Conservation (phyloP, 2,797 vertebrate genomes). For the Melanogrammus aeglefinus region DNA sequence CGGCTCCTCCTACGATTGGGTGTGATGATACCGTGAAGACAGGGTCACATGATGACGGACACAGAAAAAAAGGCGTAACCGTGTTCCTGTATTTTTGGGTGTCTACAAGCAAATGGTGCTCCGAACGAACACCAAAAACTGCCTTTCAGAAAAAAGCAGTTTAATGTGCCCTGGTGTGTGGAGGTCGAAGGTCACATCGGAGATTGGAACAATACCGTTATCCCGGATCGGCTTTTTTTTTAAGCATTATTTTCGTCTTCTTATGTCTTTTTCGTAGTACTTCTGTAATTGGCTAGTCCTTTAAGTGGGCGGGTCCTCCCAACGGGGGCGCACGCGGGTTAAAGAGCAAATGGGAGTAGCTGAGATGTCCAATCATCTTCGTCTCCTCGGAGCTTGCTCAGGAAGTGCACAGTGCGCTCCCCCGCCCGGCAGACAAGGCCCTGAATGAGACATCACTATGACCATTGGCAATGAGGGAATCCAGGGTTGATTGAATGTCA, state of each 20-base stretch:
- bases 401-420: constrained; percentile 19
- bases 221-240: background rate
- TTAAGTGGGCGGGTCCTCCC: constrained; percentile 28
- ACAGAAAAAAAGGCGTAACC: background rate
- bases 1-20: background rate
- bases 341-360: constrained; percentile 45
- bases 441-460: too few relatives aligned
- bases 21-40: background rate
- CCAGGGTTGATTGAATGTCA: too few relatives aligned
- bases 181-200: background rate
- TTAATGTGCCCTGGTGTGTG: background rate
- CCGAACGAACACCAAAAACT: background rate
- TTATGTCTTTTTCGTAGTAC: background rate
- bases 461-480: background rate
- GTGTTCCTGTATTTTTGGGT: background rate
- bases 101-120: background rate
- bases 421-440: constrained; percentile 21
- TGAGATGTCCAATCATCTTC: constrained; percentile 32
- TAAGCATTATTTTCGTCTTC: background rate
- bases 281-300: constrained; percentile 3
- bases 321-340: constrained; percentile 9
- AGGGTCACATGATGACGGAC: too few relatives aligned
- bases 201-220: background rate
- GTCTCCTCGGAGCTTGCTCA: constrained; percentile 45
- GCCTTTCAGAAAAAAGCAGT: background rate